phyloP scores from a whole-genome alignment of 2,113 vertebrate species.

The Archocentrus centrarchus region DNA sequence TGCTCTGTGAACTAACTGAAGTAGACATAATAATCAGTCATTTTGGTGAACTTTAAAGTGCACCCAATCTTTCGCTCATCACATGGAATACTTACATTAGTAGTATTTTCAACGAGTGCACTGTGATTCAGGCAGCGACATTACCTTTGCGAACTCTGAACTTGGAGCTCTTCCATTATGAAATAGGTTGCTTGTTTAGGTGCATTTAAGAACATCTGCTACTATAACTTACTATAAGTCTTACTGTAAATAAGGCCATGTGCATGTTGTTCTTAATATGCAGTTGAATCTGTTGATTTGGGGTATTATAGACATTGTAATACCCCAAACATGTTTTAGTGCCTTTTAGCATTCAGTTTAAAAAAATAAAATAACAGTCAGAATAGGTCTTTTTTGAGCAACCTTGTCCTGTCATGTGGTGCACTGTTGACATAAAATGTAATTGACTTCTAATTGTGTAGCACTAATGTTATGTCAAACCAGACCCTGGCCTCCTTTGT shows the following conservation, averaged over 20 bases:
- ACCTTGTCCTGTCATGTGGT: conserved; percentile 34
- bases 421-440: conserved; percentile 49
- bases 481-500: conserved; percentile 65
- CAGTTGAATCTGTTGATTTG: not conserved
- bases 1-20: not conserved
- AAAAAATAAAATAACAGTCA: not conserved
- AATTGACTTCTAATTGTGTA: conserved; percentile 73
- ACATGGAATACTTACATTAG: not conserved
- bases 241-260: not conserved
- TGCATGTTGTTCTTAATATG: not conserved
- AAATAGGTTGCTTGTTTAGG: not conserved
- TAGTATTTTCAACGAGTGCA: not conserved
- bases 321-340: conserved; percentile 8
- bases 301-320: not conserved
- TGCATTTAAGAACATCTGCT: not conserved
- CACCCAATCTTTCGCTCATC: not conserved
- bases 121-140: not conserved
- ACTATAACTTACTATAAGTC: not conserved
- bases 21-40: not conserved
- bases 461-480: conserved; percentile 60
- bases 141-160: not conserved
- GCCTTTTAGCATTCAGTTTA: not conserved
- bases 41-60: not conserved
- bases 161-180: not conserved
- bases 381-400: conserved; percentile 40